A percentile compares a stretch with the other conserved stretches of the same genome.
Conservation (phyloP, 2,797 vertebrate genomes). For the Lemur catta region DNA sequence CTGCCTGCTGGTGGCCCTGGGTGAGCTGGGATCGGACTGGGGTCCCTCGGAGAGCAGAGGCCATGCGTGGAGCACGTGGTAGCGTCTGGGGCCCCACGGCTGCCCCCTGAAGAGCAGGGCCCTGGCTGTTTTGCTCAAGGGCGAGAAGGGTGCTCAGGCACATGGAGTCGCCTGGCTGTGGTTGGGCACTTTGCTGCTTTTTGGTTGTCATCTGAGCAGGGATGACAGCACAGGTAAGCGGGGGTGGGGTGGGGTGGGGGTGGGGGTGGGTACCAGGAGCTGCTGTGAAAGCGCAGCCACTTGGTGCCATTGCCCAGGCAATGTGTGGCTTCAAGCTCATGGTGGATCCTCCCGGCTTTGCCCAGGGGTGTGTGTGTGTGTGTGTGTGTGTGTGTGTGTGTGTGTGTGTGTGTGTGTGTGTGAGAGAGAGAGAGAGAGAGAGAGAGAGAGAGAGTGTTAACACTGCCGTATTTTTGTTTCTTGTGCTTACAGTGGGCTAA, state of each 20-base stretch:
- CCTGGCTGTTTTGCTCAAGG: too few species aligned
- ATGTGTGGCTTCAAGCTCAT: rapidly evolving
- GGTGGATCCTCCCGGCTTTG: rapidly evolving
- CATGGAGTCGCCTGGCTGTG: rapidly evolving
- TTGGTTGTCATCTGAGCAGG: not conserved
- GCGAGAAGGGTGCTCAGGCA: rapidly evolving
- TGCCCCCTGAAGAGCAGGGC: rapidly evolving
- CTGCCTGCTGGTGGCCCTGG: not conserved
- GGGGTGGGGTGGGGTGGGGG: too few species aligned
- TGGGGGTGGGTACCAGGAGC: rapidly evolving
- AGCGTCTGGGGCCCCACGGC: rapidly evolving
- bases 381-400: not conserved
- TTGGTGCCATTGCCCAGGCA: rapidly evolving
- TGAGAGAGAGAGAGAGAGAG: not conserved
- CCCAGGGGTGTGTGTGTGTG: not conserved
- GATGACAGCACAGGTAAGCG: not conserved
- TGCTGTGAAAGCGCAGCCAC: rapidly evolving
- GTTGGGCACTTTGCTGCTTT: too few species aligned
- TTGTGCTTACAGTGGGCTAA: not conserved
- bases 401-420: not conserved
- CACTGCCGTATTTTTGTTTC: not conserved
- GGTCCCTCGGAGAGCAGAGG: not conserved
- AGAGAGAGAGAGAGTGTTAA: not conserved
- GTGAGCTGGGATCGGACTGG: rapidly evolving
- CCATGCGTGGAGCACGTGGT: not conserved